These are phyloP conservation scores for Elanus axillaris DNA, from an alignment of 2,113 vertebrate species.

Conservation along the genomic window DNA sequence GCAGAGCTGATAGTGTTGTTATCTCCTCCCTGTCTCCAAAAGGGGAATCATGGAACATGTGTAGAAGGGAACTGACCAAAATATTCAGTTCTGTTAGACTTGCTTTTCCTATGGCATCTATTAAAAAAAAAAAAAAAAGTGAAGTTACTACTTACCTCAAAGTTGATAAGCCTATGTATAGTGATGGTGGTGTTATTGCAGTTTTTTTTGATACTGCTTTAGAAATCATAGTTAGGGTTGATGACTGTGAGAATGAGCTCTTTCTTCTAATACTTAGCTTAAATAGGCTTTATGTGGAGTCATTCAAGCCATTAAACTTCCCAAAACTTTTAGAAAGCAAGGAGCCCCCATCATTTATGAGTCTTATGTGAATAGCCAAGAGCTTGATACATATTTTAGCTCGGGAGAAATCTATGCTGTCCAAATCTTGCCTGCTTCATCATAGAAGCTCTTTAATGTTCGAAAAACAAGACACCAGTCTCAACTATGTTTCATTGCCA, in stretches of 20 bases:
- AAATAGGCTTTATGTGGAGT: background rate
- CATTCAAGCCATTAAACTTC: background rate
- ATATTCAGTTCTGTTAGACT: background rate
- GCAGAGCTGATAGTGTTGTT: background rate
- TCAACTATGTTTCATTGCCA: slow-evolving; percentile 35
- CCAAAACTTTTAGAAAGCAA: background rate
- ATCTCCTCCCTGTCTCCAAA: background rate
- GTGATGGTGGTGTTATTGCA: background rate
- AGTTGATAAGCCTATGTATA: background rate
- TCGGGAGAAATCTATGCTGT: background rate
- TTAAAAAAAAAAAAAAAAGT: background rate
- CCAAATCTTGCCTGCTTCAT: background rate
- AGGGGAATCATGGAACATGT: background rate
- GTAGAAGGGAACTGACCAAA: background rate
- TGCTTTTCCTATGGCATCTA: background rate
- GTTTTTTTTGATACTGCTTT: background rate
- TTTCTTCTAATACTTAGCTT: background rate
- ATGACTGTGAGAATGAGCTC: background rate
- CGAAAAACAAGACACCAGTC: background rate
- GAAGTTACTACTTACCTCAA: background rate
- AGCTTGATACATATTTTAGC: background rate
- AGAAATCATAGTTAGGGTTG: background rate
- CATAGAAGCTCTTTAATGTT: background rate
- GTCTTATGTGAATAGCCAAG: background rate
- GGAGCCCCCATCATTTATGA: background rate